Evolutionary conservation across 1,140 invertebrate genomes (phyloP).

Genomic region (Lasioglossum baleicum): DNA sequence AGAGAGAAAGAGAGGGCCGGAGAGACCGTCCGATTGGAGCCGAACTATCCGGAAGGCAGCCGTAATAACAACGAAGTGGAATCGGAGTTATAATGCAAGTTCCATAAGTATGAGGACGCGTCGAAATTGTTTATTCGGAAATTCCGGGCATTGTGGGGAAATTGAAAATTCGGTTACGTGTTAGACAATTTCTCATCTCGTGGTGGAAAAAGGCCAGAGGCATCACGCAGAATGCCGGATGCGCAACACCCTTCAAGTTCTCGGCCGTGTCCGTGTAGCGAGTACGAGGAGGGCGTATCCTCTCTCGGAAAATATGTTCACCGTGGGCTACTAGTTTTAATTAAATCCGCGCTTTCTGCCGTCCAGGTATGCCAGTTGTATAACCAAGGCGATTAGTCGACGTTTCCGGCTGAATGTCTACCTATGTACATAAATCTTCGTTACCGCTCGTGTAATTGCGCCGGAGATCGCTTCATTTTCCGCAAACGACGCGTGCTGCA

Average conservation of each 20-base stretch:
- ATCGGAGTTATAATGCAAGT: too few relatives aligned
- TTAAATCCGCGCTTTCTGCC: slow-evolving; percentile 68
- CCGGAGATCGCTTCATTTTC: too few relatives aligned
- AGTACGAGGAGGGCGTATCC: slow-evolving; percentile 63
- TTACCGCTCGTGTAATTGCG: too few relatives aligned
- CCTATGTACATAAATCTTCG: too few relatives aligned
- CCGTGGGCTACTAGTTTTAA: slow-evolving; percentile 73
- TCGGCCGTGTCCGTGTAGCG: slow-evolving; percentile 57
- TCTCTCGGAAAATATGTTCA: slow-evolving; percentile 70
- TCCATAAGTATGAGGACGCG: not conserved
- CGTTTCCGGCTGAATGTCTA: too few relatives aligned
- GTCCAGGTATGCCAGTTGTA: slow-evolving; percentile 56
- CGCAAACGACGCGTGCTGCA: too few relatives aligned
- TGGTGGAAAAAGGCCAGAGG: slow-evolving; percentile 58
- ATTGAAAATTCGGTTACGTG: slow-evolving; percentile 56
- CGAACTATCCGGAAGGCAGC: too few relatives aligned
- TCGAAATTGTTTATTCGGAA: slow-evolving; percentile 31
- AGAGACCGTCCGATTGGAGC: too few relatives aligned
- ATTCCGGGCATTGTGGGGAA: slow-evolving; percentile 34
- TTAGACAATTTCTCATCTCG: slow-evolving; percentile 64
- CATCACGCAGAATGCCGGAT: slow-evolving; percentile 56
- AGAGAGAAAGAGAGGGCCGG: too few relatives aligned
- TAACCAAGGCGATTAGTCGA: slow-evolving; percentile 67
- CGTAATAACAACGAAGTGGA: too few relatives aligned
- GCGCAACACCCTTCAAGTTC: slow-evolving; percentile 64